These are phyloP conservation scores for Apotomis betuletana DNA, from an alignment of 2,888 invertebrate genomes.

Conservation along the genomic window DNA sequence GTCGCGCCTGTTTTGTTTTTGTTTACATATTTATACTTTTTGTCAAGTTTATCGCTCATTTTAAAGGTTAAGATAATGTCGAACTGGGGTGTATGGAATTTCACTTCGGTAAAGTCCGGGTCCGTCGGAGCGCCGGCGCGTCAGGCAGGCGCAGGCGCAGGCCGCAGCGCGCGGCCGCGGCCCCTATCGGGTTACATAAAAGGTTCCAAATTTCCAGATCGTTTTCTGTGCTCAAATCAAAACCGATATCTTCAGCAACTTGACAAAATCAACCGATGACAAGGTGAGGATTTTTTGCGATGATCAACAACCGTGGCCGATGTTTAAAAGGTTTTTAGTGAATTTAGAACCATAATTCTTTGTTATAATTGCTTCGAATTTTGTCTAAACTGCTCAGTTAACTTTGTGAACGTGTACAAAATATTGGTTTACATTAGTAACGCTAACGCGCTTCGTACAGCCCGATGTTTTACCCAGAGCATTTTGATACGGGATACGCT, in stretches of 20 bases:
- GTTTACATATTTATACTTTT: constrained; percentile 45
- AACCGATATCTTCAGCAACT: constrained; percentile 74
- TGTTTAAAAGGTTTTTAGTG: constrained; percentile 43
- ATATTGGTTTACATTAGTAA: constrained; percentile 71
- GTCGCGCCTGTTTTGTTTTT: constrained; percentile 50
- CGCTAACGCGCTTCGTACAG: constrained; percentile 60
- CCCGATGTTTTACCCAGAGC: constrained; percentile 67
- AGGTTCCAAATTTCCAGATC: constrained; percentile 69
- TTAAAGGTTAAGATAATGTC: constrained; percentile 39
- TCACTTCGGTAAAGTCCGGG: constrained; percentile 58
- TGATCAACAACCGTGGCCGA: constrained; percentile 8
- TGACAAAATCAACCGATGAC: constrained; percentile 74
- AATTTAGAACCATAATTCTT: constrained; percentile 58
- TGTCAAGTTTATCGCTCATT: constrained; percentile 36
- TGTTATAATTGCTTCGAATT: constrained; percentile 28
- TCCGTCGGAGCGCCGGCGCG: constrained; percentile 59
- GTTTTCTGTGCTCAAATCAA: constrained; percentile 74
- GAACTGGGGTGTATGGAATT: constrained; percentile 47
- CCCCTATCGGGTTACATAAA: constrained; percentile 77
- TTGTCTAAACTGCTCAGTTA: constrained; percentile 55
- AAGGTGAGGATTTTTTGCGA: constrained; percentile 56
- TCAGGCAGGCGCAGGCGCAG: too few relatives aligned
- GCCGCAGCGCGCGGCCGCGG: constrained; percentile 54
- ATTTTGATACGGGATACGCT: constrained; percentile 65
- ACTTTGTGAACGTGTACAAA: constrained; percentile 53